Evolutionary conservation across 2,113 vertebrate species (phyloP), one percentile per base, ranked within the genome.

Genomic region (Connochaetes taurinus): DNA sequence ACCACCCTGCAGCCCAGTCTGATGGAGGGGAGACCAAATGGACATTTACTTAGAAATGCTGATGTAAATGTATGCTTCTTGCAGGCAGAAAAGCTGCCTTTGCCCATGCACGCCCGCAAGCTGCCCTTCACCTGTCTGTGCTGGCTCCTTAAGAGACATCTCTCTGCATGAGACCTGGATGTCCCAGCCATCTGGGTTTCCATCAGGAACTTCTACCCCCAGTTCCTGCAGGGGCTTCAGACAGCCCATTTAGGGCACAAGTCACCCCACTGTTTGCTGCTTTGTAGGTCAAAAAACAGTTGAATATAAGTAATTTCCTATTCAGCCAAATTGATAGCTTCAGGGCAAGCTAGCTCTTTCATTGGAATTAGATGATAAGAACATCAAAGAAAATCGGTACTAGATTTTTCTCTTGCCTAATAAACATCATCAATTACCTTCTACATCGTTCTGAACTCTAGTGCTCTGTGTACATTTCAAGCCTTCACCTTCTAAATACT

Each of bases 201-300:
- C 67, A 71, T 40, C n/a, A 71, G 67, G 67, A 71, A 71, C 67
- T 36, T 71, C n/a, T 25, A 55, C 0, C 7, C 47, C 19, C 14
- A 6, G 9, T 62, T 60, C 60, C 67, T 53, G 16, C 53, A 91
- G 50, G 78, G n/a, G 25, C 78, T 91, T 92, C 83, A 57, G 71
- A 92, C 7, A 90, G 6, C 8, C 40, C 33, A 60, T 17, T 53
- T 55, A 64, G 43, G 74, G 47, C 83, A 87, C 6, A 47, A 80
- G 29, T 62, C 67, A 78, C 36, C 10, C 52, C 13, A 0, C 36
- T 62, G 50, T 62, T 67, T 62, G 74, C 58, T 90, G 57, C 76
- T 93, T 96, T 83, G 45, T 71, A 53, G 93, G 67, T 88, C 57
- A 97, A 94, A 86, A 82, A 93, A 60, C 21, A 92, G 81, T 60